Base-by-base conservation (phyloP, 2,888 invertebrate genomes). In the Matsumyia berberina region DNA sequence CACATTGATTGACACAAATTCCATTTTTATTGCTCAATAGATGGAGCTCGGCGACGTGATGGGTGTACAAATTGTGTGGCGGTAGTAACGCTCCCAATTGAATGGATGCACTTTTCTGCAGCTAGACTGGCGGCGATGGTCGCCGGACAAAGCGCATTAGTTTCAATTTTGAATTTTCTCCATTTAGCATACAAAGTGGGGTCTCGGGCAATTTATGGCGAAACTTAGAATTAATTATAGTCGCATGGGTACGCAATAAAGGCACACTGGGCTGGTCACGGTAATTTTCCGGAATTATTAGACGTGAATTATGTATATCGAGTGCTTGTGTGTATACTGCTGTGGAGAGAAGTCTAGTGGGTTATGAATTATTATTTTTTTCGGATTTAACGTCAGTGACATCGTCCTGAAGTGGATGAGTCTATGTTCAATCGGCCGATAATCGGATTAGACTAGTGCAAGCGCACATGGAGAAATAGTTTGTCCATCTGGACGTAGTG, bases 91-190 rank as follows among this genome's bases (percentile, higher is more conserved):
- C 74, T 73, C 69, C 57, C 79, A 79, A 74, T 74, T 57, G 57
- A 15, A 64, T 64, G 79, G 73, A 79, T 79, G 79, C 66, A 83
- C 82, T 72, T 78, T 74, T 67, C 24, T 66, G 66, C 58, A 37
- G 70, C 31, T 60, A 42, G 12, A 9, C 15, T 11, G 49, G 73
- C 67, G 60, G 76, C 70, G 24, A 31, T 49, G 49, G 39, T 44
- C 42, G 58, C 79, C 80, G 80, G 85, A 85, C 80, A 85, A 80
- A 80, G 85, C 85, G 85, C 80, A 85, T 85, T 85, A 85, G 80
- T 80, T 85, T 85, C 85, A 85, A 85, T 85, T 70, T 79, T 60
- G 49, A 83, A 69, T 79, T 85, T 73, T 76, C 24, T 1, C 64
- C 74, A 74, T 74, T 85, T 85, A 76, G 85, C 85, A 85, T 85